Evolutionary conservation across 2,888 invertebrate species (phyloP).

Genomic region (Amphipyra tragopoginis): DNA sequence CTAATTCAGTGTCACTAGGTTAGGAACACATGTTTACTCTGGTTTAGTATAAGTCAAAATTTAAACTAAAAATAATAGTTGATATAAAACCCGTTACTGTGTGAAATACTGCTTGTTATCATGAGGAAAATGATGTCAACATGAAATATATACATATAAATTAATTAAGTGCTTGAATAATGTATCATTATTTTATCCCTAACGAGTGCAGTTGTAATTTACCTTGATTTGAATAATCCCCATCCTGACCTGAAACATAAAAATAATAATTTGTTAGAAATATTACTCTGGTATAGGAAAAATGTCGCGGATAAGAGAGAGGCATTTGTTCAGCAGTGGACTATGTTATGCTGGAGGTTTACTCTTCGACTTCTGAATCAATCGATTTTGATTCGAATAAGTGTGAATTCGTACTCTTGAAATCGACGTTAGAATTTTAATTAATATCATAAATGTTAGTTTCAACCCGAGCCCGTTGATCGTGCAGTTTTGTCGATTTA

Average conservation of each 20-base stretch:
- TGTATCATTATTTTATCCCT: background rate
- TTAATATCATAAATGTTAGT: no score
- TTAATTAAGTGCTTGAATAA: background rate
- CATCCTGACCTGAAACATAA: conserved; percentile 80
- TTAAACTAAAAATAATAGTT: conserved; percentile 19
- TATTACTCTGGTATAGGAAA: no score
- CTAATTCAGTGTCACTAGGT: background rate
- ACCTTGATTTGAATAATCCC: conserved; percentile 84
- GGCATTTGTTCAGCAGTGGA: no score
- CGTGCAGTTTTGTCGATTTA: no score
- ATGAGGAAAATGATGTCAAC: conserved; percentile 19
- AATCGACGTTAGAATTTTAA: no score
- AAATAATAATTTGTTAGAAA: background rate
- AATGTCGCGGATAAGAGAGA: no score
- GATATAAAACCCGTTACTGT: background rate
- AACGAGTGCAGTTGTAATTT: conserved; percentile 27
- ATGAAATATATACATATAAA: background rate
- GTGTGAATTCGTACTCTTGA: no score
- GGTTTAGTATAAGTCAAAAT: conserved; percentile 4
- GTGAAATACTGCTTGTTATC: conserved; percentile 21
- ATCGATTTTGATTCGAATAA: no score
- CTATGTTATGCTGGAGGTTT: no score
- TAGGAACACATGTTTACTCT: conserved; percentile 3
- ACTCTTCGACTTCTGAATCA: no score
- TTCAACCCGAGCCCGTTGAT: no score